Evolutionary conservation across 2,113 vertebrate species (phyloP), one percentile per base, ranked within the genome.

Genomic region (Scatophagus argus): DNA sequence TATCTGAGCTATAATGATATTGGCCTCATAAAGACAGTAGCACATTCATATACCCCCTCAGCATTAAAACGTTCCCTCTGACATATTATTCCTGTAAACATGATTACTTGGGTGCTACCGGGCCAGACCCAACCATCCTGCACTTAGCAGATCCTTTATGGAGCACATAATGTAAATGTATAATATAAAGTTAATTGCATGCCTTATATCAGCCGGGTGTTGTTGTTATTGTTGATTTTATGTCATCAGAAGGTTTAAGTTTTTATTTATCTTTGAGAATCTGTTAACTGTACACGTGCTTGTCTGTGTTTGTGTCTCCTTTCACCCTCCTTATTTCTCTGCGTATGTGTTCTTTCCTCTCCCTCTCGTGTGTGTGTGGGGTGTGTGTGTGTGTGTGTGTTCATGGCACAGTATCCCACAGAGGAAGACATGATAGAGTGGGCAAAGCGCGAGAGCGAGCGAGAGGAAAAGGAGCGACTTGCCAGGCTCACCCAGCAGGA

Each of bases 351-450:
- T 25, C 9, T 31, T 21, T 61, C 44, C 47, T 19, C 19, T 54
- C 54, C 36, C n/a, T 17, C 0, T 55, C 16, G 34, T 70, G 62
- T 78, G 21, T 32, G 31, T 38, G 66, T 49, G 7, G 47, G 16
- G 52, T 56, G 51, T 56, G 55, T 47, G 55, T 47, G 63, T 58
- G 58, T n/a, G 23, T 39, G 29, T 47, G 39, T 93, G 81, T 87
- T 61, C 74, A 68, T 72, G 83, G 81, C 73, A 85, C 94, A 99
- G 97, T 98, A 97, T 93, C 97, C 97, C 29, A 98, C 97, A 91
- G 98, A 99, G 89, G 97, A 99, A 92, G 97, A 99, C 90, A 97
- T 99, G 97, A 99, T 99, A 85, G 98, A 99, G 90, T 99, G 98
- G 98, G 98, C 96, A 75, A 99, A 99, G 92, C 95, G 97, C 82